These are phyloP conservation scores for Vireo altiloquus DNA, from an alignment of 2,113 vertebrate species.

Conservation along the genomic window DNA sequence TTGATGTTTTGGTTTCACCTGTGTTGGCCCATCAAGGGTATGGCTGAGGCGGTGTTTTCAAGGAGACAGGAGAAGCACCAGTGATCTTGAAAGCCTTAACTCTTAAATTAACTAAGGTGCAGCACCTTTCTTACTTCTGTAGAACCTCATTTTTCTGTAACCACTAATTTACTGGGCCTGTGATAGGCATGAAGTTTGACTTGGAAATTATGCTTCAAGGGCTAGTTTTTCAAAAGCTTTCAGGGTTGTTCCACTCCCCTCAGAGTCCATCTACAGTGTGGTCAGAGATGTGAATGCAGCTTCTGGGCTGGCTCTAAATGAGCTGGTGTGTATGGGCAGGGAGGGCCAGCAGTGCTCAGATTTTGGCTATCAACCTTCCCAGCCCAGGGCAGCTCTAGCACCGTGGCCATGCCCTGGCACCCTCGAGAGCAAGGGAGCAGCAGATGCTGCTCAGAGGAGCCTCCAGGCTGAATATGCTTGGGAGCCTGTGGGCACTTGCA, in stretches of 20 bases:
- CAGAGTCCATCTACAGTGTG: neutral
- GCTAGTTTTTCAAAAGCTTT: neutral
- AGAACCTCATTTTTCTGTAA: neutral
- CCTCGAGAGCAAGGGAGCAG: rapidly evolving
- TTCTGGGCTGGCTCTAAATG: neutral
- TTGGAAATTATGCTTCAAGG: neutral
- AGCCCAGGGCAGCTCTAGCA: neutral
- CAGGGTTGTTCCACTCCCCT: neutral
- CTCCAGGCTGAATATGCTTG: neutral
- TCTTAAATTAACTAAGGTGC: neutral
- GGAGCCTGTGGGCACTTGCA: neutral
- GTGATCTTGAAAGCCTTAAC: neutral
- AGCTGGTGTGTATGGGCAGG: rapidly evolving
- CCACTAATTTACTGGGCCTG: rapidly evolving
- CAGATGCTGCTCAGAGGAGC: neutral
- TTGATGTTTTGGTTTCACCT: neutral
- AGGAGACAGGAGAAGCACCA: neutral
- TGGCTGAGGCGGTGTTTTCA: neutral
- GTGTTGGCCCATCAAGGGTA: neutral
- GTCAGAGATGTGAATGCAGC: neutral
- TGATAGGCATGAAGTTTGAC: neutral
- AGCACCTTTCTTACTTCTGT: neutral
- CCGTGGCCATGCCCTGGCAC: rapidly evolving
- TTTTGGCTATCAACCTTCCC: neutral
- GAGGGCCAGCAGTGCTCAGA: neutral